Conservation (phyloP, 2,888 invertebrate species). For the Drosophila pegasa region DNA sequence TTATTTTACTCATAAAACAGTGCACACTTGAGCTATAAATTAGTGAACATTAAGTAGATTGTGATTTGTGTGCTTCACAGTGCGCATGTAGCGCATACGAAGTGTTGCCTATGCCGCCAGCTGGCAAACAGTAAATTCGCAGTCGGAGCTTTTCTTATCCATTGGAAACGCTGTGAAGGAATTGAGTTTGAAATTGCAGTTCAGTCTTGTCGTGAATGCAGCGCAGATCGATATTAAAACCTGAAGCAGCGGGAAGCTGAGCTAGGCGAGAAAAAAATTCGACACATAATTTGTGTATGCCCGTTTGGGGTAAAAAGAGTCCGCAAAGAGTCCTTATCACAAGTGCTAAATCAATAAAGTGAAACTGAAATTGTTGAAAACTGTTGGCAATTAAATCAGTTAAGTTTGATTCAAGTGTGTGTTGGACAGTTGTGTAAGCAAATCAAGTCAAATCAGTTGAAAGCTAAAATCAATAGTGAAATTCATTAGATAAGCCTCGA, state of each 20-base stretch:
- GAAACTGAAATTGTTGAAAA: slow-evolving; percentile 19
- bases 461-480: slow-evolving; percentile 52
- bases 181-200: slow-evolving; percentile 83
- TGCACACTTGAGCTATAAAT: too few species aligned
- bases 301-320: slow-evolving; percentile 49
- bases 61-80: not conserved
- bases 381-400: too few species aligned
- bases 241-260: slow-evolving; percentile 62
- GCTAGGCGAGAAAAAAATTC: slow-evolving; percentile 48
- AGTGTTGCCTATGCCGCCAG: slow-evolving; percentile 42
- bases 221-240: slow-evolving; percentile 82
- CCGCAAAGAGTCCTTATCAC: slow-evolving; percentile 30
- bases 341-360: slow-evolving; percentile 2
- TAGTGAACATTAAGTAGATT: not conserved
- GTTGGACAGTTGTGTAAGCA: slow-evolving; percentile 64
- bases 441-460: slow-evolving; percentile 33
- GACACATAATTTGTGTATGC: slow-evolving; percentile 55
- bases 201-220: slow-evolving; percentile 85
- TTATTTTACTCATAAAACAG: not conserved
- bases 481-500: slow-evolving; percentile 19
- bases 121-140: slow-evolving; percentile 55
- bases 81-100: slow-evolving; percentile 26
- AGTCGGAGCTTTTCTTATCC: slow-evolving; percentile 80
- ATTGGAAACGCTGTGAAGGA: slow-evolving; percentile 78
- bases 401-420: too few species aligned